Conservation (phyloP, 1,140 invertebrate species). For the Spodoptera litura region DNA sequence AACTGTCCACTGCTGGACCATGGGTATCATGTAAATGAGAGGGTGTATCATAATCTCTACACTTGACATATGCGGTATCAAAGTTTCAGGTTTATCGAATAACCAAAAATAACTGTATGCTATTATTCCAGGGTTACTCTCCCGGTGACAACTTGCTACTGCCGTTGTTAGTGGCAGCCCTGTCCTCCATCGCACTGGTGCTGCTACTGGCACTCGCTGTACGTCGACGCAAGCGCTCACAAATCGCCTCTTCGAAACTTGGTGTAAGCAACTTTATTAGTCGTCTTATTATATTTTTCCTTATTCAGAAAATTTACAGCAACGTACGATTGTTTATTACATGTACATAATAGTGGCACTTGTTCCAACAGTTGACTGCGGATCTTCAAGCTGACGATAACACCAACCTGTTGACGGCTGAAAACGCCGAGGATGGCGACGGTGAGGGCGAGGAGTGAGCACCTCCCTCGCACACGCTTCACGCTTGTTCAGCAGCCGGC, state of each 20-base stretch:
- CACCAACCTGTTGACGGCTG: slow-evolving; percentile 82
- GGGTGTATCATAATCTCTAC: background rate
- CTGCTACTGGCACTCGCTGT: slow-evolving; percentile 75
- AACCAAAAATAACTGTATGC: background rate
- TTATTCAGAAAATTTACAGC: background rate
- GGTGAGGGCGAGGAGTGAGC: slow-evolving; percentile 75
- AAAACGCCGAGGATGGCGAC: slow-evolving; percentile 76
- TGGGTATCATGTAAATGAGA: too few species aligned
- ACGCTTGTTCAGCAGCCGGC: slow-evolving; percentile 58
- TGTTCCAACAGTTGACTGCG: slow-evolving; percentile 82
- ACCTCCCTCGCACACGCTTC: slow-evolving; percentile 49
- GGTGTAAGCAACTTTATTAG: slow-evolving; percentile 65
- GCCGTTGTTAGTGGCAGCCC: slow-evolving; percentile 77
- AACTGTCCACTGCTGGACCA: too few species aligned
- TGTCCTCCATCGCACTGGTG: slow-evolving; percentile 75
- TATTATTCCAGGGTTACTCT: slow-evolving; percentile 73
- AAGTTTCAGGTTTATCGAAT: too few species aligned
- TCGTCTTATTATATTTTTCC: background rate
- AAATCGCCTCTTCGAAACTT: slow-evolving; percentile 71
- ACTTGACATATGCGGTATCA: background rate
- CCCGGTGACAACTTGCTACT: slow-evolving; percentile 80
- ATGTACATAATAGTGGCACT: slow-evolving; percentile 43
- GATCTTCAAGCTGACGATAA: slow-evolving; percentile 83
- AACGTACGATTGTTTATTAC: background rate
- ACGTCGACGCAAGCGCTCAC: slow-evolving; percentile 72